Evolutionary conservation across 2,797 vertebrate species (phyloP).

Genomic region (Saxicola maurus): DNA sequence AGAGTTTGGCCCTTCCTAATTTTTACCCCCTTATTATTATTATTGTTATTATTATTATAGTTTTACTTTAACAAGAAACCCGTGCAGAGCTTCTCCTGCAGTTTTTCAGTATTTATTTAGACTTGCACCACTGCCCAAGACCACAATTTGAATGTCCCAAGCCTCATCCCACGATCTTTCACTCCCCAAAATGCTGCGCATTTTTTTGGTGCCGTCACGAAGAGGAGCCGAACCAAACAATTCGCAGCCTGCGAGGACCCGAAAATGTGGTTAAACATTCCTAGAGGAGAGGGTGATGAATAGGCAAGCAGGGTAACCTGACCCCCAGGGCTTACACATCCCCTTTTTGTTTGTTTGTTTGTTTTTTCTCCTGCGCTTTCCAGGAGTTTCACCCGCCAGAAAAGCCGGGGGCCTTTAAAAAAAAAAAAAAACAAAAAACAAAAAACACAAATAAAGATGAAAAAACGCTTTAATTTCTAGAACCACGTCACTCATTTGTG

Average conservation of each 20-base stretch:
- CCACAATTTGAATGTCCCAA: neutral
- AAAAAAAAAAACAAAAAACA: neutral
- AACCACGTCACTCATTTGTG: fast-evolving
- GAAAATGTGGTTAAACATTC: neutral
- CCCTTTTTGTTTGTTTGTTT: constrained; percentile 11
- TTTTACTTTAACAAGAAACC: neutral
- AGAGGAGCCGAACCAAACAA: neutral
- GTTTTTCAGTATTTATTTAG: neutral
- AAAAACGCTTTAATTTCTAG: neutral
- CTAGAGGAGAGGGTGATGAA: neutral
- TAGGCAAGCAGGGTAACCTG: neutral
- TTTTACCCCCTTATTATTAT: neutral
- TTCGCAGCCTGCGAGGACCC: neutral
- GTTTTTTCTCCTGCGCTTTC: neutral
- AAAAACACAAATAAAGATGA: neutral
- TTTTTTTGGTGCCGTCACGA: neutral
- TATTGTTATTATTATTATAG: neutral
- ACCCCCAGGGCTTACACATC: neutral
- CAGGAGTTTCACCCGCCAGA: neutral
- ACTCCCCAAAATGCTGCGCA: neutral
- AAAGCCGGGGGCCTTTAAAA: neutral
- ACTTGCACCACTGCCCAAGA: neutral
- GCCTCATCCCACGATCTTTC: neutral
- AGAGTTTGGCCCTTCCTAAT: neutral
- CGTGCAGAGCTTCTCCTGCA: neutral